A percentile compares a stretch with the other conserved stretches of the same genome.
Evolutionary conservation across 1,140 invertebrate genomes (phyloP).

Genomic region (Macrocentrus cingulum): DNA sequence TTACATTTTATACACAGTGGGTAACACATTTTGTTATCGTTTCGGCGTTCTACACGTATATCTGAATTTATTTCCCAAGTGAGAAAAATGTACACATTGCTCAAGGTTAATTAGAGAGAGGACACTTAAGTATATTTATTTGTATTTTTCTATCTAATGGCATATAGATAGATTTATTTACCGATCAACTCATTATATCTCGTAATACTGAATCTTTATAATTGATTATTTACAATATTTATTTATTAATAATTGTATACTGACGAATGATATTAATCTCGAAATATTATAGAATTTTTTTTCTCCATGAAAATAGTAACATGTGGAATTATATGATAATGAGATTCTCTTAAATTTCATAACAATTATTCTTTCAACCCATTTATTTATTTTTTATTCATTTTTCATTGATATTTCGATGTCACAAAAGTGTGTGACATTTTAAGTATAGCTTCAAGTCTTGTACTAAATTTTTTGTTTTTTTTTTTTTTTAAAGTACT

Average conservation of each 20-base stretch:
- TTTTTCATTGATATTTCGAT: background rate
- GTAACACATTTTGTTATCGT: too few relatives aligned
- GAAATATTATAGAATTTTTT: slow-evolving; percentile 41
- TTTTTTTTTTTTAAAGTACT: too few relatives aligned
- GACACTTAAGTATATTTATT: slow-evolving; percentile 45
- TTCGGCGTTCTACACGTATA: too few relatives aligned
- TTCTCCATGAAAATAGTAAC: slow-evolving; percentile 22
- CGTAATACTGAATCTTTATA: slow-evolving; percentile 58
- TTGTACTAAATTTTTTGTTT: slow-evolving; percentile 10
- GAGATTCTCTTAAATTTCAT: too few relatives aligned
- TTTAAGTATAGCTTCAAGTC: too few relatives aligned
- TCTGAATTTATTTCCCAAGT: background rate
- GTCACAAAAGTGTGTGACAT: too few relatives aligned
- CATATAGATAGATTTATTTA: slow-evolving; percentile 43
- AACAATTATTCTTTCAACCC: too few relatives aligned
- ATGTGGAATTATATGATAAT: slow-evolving; percentile 18
- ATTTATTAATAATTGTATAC: slow-evolving; percentile 18
- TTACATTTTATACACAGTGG: background rate
- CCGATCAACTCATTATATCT: slow-evolving; percentile 49
- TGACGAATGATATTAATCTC: slow-evolving; percentile 48
- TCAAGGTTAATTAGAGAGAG: slow-evolving; percentile 10
- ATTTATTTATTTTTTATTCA: background rate
- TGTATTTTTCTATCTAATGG: slow-evolving; percentile 45
- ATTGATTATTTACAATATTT: slow-evolving; percentile 53
- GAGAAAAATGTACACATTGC: slow-evolving; percentile 2